Conservation (phyloP, 2,797 vertebrate genomes). For the Halcyon smyrnensis region DNA sequence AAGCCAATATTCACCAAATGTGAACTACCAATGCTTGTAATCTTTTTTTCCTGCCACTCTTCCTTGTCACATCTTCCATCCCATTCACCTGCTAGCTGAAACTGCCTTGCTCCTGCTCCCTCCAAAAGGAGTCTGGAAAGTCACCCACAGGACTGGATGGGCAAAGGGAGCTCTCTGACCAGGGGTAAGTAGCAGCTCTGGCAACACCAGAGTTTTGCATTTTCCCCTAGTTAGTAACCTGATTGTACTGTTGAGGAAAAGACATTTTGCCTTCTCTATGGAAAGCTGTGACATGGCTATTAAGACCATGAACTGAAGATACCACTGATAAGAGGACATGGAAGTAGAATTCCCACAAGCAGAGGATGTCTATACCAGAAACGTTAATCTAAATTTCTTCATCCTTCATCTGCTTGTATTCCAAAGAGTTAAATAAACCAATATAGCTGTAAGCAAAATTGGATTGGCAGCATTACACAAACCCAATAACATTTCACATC, state of each 20-base stretch:
- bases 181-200: not conserved
- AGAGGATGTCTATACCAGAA: not conserved
- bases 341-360: not conserved
- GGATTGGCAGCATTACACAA: not conserved
- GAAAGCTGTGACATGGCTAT: not conserved
- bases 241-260: not conserved
- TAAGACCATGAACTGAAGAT: not conserved
- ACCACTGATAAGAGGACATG: not conserved
- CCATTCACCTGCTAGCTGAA: not conserved
- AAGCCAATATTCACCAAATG: not conserved
- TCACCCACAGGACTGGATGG: not conserved
- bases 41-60: not conserved
- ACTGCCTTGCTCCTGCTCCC: not conserved
- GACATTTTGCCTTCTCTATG: conserved; percentile 17
- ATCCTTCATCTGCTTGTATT: not conserved
- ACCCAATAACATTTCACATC: not conserved
- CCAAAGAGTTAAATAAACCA: not conserved
- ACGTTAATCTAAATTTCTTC: not conserved
- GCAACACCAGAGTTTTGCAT: not conserved
- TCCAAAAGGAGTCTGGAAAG: not conserved
- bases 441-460: not conserved
- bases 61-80: not conserved
- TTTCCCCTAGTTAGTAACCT: not conserved
- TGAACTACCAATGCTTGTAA: not conserved
- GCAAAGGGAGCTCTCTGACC: not conserved